Percentiles rank a stretch among this genome's conserved stretches.
Evolutionary conservation across 2,797 vertebrate species (phyloP).

Genomic region (Galagoides demidoff): DNA sequence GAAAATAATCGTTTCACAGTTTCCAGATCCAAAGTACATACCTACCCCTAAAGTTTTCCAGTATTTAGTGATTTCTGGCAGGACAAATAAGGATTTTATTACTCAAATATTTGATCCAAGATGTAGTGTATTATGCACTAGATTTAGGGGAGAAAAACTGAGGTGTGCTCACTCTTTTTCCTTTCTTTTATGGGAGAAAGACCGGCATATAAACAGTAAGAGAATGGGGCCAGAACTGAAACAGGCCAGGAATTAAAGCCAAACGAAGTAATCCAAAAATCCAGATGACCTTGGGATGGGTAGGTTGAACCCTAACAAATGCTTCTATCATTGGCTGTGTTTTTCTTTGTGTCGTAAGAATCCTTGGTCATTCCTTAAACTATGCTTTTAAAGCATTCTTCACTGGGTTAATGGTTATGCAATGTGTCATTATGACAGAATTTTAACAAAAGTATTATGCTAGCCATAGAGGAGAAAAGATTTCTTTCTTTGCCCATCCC

Average conservation of each 20-base stretch:
- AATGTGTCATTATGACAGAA: neutral
- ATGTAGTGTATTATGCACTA: too few relatives aligned
- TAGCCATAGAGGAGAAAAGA: neutral
- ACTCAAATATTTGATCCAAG: neutral
- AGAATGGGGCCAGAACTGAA: neutral
- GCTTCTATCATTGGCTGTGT: neutral
- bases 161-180: neutral
- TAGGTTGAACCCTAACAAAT: neutral
- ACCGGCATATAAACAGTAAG: neutral
- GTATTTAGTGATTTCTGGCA: neutral
- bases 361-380: neutral
- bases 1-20: neutral
- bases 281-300: fast-evolving
- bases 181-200: neutral
- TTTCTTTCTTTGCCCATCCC: neutral
- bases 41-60: neutral
- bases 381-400: constrained; percentile 16
- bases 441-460: neutral
- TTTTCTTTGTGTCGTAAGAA: neutral
- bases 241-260: neutral
- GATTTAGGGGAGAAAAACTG: neutral
- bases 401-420: neutral
- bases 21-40: neutral
- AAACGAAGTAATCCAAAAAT: neutral
- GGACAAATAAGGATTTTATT: neutral